Conservation (phyloP, 2,113 vertebrate genomes). For the Sylvilagus bachmani region DNA sequence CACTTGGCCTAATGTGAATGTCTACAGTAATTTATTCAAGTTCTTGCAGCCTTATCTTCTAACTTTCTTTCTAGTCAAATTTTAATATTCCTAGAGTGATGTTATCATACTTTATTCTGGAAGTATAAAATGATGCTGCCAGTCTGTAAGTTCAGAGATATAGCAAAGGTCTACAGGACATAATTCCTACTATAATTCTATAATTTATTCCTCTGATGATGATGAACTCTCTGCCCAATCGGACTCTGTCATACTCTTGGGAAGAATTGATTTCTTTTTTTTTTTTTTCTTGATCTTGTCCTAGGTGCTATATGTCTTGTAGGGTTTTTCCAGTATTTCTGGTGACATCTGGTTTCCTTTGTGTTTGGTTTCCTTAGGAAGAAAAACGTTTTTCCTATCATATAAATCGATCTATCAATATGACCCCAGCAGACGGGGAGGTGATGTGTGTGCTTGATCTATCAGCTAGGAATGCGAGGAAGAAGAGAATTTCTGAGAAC, state of each 20-base stretch:
- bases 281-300: conserved; percentile 39
- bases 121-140: background rate
- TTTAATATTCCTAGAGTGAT: background rate
- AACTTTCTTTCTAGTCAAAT: background rate
- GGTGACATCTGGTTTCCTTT: conserved; percentile 27
- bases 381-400: background rate
- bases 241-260: background rate
- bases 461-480: background rate
- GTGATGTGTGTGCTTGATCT: background rate
- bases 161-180: background rate
- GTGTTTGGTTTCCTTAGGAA: conserved; percentile 47
- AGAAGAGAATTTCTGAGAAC: background rate
- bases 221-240: background rate
- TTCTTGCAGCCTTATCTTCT: background rate
- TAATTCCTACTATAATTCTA: background rate
- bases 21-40: background rate
- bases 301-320: background rate
- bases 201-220: background rate
- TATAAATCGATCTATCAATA: background rate
- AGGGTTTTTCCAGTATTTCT: conserved; percentile 64
- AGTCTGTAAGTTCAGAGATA: background rate
- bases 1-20: background rate
- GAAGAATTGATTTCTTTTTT: background rate
- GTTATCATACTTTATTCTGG: background rate
- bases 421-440: background rate